Base-by-base conservation (phyloP, 2,888 invertebrate genomes). In the Lasioglossum leucozonium region DNA sequence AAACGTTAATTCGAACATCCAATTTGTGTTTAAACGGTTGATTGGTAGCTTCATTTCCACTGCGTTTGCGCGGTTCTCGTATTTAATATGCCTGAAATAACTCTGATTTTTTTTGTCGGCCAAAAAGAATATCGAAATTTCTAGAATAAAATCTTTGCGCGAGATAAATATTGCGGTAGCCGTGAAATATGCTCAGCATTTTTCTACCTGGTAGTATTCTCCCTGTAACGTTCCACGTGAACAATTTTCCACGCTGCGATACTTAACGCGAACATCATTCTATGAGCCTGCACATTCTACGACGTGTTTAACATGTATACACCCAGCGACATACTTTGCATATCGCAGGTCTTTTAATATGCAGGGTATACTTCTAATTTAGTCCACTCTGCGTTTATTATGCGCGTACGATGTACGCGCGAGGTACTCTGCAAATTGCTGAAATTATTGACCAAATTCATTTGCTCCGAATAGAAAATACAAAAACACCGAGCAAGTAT, bases 181-280 rank as follows among this genome's bases (percentile, higher is more conserved):
- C 34, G 67, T 77, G 82, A 86, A 86, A 86, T 82, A 86, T 79
- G 62, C 65, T 22, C 13, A 13, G 51, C 77, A 42, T 67, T 78
- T 78, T 81, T 85, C 47, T 26, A 51, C 18, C 22, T 26, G 72
- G n/a, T 80, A 42, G 58, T 78, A 67, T 75, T 76, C 65, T 34
- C 72, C 51, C 62, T 62, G n/a, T 71, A 65, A 79, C 58, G 79
- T 82, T 82, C 76, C 86, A 42, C 73, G 72, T 44, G 76, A 82
- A 86, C 82, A 85, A 82, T 86, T 85, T 86, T 82, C 86, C 81
- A 67, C 74, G 58, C 65, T 37, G 55, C 76, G 65, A 76, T 85
- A 82, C 86, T 86, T 86, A 79, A 82, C 76, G 65, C 74, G 69
- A 71, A 75, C 75, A 85, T 47, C 86, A 79, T 77, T 77, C 82